Conservation (phyloP, 2,797 vertebrate species). For the Pelodytes ibericus region DNA sequence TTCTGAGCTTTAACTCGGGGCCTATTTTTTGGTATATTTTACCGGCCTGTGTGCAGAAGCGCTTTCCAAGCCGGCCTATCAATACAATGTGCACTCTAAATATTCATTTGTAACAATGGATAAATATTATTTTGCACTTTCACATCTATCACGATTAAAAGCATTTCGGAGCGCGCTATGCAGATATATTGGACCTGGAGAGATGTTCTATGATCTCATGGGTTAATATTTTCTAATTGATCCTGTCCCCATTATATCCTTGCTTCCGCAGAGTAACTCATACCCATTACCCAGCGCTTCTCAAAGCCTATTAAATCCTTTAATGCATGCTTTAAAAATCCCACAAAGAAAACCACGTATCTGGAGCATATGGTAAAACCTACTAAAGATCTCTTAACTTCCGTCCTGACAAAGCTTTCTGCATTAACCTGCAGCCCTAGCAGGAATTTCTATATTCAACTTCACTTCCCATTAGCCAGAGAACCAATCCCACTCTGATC, state of each 20-base stretch:
- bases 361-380: constrained; percentile 8
- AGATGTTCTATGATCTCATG: neutral
- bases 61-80: too few species aligned
- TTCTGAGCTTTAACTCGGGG: too few species aligned
- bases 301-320: constrained; percentile 37
- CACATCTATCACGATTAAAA: neutral
- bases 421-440: constrained; percentile 15
- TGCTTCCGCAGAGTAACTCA: constrained; percentile 12
- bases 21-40: too few species aligned
- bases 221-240: constrained; percentile 22
- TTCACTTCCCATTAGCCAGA: neutral
- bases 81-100: too few species aligned
- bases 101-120: too few species aligned
- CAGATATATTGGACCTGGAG: neutral
- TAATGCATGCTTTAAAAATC: constrained; percentile 39
- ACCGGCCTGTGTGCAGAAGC: too few species aligned
- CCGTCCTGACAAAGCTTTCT: constrained; percentile 14
- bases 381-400: constrained; percentile 1
- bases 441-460: neutral
- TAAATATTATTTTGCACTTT: too few species aligned
- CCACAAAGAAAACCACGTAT: constrained; percentile 32
- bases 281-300: constrained; percentile 15
- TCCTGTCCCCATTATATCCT: constrained; percentile 15
- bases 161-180: neutral
- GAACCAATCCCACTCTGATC: neutral